These are phyloP conservation scores for Maconellicoccus hirsutus DNA, from an alignment of 1,140 invertebrate species.

Conservation along the genomic window DNA sequence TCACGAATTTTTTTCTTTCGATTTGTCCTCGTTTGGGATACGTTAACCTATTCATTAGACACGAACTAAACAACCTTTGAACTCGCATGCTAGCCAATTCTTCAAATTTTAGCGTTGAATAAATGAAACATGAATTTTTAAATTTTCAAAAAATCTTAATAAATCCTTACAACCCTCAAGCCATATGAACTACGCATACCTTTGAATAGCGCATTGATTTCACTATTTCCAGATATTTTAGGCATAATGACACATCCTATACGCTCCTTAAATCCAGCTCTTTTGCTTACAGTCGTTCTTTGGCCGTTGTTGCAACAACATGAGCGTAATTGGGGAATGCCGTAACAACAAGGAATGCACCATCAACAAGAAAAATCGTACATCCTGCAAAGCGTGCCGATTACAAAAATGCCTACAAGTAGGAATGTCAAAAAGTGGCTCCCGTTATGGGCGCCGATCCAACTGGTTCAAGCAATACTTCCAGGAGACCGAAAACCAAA, in stretches of 20 bases:
- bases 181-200: too few species aligned
- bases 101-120: too few species aligned
- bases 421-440: constrained; percentile 92
- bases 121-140: too few species aligned
- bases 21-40: too few species aligned
- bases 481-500: constrained; percentile 38
- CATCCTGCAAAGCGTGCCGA: constrained; percentile 88
- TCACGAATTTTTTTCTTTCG: neutral
- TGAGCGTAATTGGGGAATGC: constrained; percentile 59
- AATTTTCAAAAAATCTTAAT: too few species aligned
- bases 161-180: too few species aligned
- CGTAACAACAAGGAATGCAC: constrained; percentile 81
- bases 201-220: too few species aligned
- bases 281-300: constrained; percentile 86
- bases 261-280: too few species aligned
- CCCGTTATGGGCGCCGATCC: constrained; percentile 72
- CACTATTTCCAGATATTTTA: too few species aligned
- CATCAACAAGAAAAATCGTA: constrained; percentile 94
- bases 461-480: constrained; percentile 59
- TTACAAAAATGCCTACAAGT: constrained; percentile 82
- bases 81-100: too few species aligned
- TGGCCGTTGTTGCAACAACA: constrained; percentile 82
- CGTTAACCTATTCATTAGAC: neutral
- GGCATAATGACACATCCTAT: too few species aligned
- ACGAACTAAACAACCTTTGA: too few species aligned